Evolutionary conservation across 2,113 vertebrate genomes (phyloP), one percentile per base, ranked within the genome.

Genomic region (Megaleporinus macrocephalus): DNA sequence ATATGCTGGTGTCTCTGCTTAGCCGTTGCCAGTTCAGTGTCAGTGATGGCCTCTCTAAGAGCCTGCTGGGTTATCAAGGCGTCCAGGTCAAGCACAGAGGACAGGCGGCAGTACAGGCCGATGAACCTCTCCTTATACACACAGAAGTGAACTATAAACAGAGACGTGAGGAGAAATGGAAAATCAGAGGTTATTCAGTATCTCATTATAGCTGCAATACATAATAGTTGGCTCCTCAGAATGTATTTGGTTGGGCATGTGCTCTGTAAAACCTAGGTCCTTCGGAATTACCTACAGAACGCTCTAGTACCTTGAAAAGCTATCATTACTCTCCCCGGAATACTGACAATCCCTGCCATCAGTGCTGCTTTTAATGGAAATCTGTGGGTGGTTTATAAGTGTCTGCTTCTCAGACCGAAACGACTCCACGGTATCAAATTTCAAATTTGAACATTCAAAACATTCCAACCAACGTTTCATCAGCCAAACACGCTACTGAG

Each of bases 61-160:
- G 96, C 95, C 87, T 99, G 98, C 93, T 99, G 98, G 90, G 96
- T 97, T 92, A 97, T 97, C 89, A 99, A 96, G 81, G 96, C 95
- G 81, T 98, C 97, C 93, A 99, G 93, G 91, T 99, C 98, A 86
- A 97, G 91, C 79, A 99, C 95, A 82, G 97, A 97, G 89, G 98
- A 99, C 90, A 99, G 95, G 77, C 96, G 96, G 89, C 98, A 98
- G 95, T 97, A 99, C 83, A 98, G 95, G 86, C 95, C 94, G 94
- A 98, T 97, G 92, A 98, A 98, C 92, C 95, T 97, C 90, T 98
- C 97, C 79, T 96, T 97, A 94, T 97, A 99, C 86, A 94, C 95
- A 92, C 95, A 97, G 94, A 99, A 98, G 92, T 99, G 98, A 89
- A 96, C 98, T 99, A 93, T 85, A 90, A 59, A 75, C 5, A 74